phyloP scores from a whole-genome alignment of 2,797 vertebrate genomes.

The Schizopygopsis malacanthus region DNA sequence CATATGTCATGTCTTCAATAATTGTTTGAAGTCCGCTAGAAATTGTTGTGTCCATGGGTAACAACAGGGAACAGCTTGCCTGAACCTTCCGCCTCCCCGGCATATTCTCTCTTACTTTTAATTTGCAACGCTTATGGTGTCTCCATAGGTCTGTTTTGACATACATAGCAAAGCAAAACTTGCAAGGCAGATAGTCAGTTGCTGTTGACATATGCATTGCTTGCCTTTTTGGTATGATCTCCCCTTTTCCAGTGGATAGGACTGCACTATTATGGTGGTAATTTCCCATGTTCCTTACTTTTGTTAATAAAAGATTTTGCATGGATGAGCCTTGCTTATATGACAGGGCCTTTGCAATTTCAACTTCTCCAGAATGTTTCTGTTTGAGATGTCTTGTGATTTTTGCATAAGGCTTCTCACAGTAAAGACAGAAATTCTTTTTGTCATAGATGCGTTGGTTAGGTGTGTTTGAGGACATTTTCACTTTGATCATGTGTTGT shows the following conservation, averaged over 20 bases:
- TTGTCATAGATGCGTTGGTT: slow-evolving; percentile 13
- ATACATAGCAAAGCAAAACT: slow-evolving; percentile 41
- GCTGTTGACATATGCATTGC: slow-evolving; percentile 12
- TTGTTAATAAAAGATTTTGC: slow-evolving; percentile 14
- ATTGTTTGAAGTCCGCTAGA: background rate
- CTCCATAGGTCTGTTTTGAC: too few species aligned
- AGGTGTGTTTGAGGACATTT: slow-evolving; percentile 11
- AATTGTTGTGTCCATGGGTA: background rate
- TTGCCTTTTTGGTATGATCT: slow-evolving; percentile 42
- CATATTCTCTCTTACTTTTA: too few species aligned
- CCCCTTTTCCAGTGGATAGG: slow-evolving; percentile 35
- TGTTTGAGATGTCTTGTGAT: slow-evolving; percentile 3
- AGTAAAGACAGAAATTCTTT: slow-evolving; percentile 8
- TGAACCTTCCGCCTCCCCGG: background rate
- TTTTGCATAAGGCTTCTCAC: slow-evolving; percentile 1
- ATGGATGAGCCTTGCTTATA: background rate
- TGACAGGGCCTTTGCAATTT: slow-evolving; percentile 1
- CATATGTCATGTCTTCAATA: background rate
- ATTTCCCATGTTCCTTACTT: slow-evolving; percentile 49
- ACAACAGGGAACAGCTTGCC: background rate
- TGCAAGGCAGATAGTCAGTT: slow-evolving; percentile 39
- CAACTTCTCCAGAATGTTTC: background rate
- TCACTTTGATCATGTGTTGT: background rate
- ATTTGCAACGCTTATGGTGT: too few species aligned
- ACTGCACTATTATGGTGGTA: slow-evolving; percentile 40